Base-by-base conservation (phyloP, 2,113 vertebrate species). In the Tupaia tana region DNA sequence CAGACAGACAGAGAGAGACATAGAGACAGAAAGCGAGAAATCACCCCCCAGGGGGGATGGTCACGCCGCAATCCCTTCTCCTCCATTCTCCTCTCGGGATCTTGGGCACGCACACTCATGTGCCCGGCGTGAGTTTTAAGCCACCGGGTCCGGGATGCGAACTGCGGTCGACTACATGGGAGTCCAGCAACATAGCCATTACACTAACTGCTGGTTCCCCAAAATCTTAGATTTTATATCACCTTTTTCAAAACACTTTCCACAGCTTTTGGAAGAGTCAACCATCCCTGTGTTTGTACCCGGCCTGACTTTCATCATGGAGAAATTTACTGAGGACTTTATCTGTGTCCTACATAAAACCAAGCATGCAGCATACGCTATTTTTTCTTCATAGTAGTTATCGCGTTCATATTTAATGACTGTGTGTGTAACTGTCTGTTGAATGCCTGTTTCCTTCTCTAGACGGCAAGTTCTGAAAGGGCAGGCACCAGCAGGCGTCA, bases 141-240 rank as follows among this genome's bases (percentile, higher is more conserved):
- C n/a, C n/a, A n/a, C n/a, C n/a, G n/a, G n/a, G n/a, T n/a, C n/a
- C n/a, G n/a, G n/a, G n/a, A n/a, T n/a, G n/a, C n/a, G n/a, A n/a
- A n/a, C n/a, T n/a, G n/a, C n/a, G n/a, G n/a, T n/a, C n/a, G n/a
- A n/a, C n/a, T n/a, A n/a, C n/a, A n/a, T n/a, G n/a, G n/a, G n/a
- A n/a, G 43, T 43, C 43, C 3, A 43, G 43, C 43, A 43, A 3
- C 43, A 4, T 43, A 43, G 6, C 43, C 43, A 43, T 6, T 6
- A 43, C 43, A 6, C 43, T 6, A 43, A 3, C 43, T 43, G 43
- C 43, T 43, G 43, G 43, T 43, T 6, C 43, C 43, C 43, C n/a
- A n/a, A n/a, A n/a, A n/a, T n/a, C n/a, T n/a, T 24, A 79, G 63
- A 63, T 34, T 75, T 18, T 0, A 0, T 25, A 54, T 71, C 83